phyloP scores from a whole-genome alignment of 1,140 invertebrate genomes.

The Zaprionus tsacasi region DNA sequence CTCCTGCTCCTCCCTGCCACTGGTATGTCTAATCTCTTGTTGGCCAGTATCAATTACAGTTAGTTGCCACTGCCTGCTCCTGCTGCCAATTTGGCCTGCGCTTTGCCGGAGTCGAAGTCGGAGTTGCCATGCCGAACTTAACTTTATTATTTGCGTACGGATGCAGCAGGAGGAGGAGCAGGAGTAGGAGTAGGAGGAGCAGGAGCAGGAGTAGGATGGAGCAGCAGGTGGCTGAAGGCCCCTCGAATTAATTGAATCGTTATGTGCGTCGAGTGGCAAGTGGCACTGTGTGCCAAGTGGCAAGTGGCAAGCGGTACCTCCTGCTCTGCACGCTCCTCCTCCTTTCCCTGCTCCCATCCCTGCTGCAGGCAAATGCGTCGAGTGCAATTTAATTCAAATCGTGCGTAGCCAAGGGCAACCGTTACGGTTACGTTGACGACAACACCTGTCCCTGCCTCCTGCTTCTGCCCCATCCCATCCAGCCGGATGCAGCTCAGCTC shows the following conservation, averaged over 20 bases:
- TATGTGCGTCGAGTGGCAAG: constrained; percentile 14
- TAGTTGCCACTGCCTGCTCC: neutral
- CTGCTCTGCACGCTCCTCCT: neutral
- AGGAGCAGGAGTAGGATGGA: constrained; percentile 29
- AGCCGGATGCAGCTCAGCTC: neutral
- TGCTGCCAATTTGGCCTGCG: constrained; percentile 41
- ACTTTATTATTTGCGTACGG: constrained; percentile 61
- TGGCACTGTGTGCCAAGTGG: neutral
- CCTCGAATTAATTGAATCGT: constrained; percentile 69
- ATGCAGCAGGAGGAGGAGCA: constrained; percentile 32
- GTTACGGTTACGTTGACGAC: constrained; percentile 43
- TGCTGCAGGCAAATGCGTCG: constrained; percentile 63
- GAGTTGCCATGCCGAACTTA: constrained; percentile 30
- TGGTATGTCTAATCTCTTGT: constrained; percentile 5
- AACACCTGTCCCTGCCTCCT: constrained; percentile 21
- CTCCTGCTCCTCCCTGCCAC: too few species aligned
- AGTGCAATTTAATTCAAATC: constrained; percentile 81
- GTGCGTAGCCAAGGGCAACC: constrained; percentile 75
- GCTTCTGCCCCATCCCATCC: neutral
- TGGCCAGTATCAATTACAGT: neutral
- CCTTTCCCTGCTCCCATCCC: neutral
- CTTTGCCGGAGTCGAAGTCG: constrained; percentile 29
- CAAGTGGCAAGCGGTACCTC: neutral
- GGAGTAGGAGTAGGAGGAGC: constrained; percentile 31
- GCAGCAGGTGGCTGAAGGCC: constrained; percentile 33